Percentiles rank a stretch among this genome's conserved stretches.
phyloP scores from a whole-genome alignment of 2,797 vertebrate species.

The Gila robusta region DNA sequence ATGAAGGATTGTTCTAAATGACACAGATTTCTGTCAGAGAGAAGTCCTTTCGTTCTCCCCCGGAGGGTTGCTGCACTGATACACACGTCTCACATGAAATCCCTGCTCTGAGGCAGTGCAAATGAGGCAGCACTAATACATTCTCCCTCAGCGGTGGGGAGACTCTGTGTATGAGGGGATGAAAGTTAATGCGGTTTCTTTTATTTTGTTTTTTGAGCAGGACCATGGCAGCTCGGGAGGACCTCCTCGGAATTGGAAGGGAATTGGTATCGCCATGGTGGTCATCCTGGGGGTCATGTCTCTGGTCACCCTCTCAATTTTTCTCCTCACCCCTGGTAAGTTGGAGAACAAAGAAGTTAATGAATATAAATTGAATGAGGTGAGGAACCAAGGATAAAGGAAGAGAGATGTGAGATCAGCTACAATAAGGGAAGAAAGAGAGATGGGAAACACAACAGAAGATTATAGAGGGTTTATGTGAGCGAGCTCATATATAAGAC shows the following conservation, averaged over 20 bases:
- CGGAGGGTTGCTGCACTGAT: slow-evolving; percentile 63
- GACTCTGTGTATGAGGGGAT: slow-evolving; percentile 35
- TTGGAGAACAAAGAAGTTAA: not conserved
- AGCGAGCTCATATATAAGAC: slow-evolving; percentile 25
- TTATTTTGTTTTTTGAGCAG: slow-evolving; percentile 66
- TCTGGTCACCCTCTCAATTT: slow-evolving; percentile 82
- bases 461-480: slow-evolving; percentile 24
- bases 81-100: slow-evolving; percentile 56
- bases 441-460: not conserved
- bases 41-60: slow-evolving; percentile 58
- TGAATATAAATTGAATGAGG: slow-evolving; percentile 17
- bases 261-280: slow-evolving; percentile 85
- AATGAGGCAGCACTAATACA: slow-evolving; percentile 79
- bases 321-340: slow-evolving; percentile 85
- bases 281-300: slow-evolving; percentile 85
- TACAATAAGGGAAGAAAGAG: slow-evolving; percentile 22
- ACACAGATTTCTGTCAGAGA: slow-evolving; percentile 56
- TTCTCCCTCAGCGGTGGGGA: slow-evolving; percentile 57
- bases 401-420: slow-evolving; percentile 31
- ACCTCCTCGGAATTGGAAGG: slow-evolving; percentile 87
- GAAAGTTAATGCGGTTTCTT: slow-evolving; percentile 4
- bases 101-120: slow-evolving; percentile 63
- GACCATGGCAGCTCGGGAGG: slow-evolving; percentile 77
- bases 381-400: not conserved
- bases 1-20: slow-evolving; percentile 65